Percentiles rank a stretch among this genome's conserved stretches.
phyloP scores from a whole-genome alignment of 2,888 invertebrate genomes.

The Dendrolimus pini region DNA sequence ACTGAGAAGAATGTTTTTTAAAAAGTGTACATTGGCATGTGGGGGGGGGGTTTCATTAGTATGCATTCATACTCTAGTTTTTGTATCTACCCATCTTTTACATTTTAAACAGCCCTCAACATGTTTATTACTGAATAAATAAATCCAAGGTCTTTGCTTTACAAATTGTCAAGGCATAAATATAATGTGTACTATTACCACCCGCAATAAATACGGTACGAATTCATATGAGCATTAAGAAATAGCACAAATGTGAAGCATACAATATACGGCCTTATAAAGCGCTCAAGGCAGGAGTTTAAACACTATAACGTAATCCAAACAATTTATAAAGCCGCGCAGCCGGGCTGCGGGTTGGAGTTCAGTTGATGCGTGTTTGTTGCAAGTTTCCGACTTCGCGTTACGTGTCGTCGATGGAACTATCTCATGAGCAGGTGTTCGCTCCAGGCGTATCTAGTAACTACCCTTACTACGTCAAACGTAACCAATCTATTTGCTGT shows the following conservation, averaged over 20 bases:
- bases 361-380: slow-evolving; percentile 16
- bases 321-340: slow-evolving; percentile 25
- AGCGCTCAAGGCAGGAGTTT: slow-evolving; percentile 8
- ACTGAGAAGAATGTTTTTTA: no score
- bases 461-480: slow-evolving; percentile 5
- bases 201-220: not conserved
- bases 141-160: slow-evolving; percentile 7
- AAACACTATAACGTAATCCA: slow-evolving; percentile 18
- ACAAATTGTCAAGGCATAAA: slow-evolving; percentile 1
- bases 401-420: slow-evolving; percentile 11
- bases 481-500: not conserved
- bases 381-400: slow-evolving; percentile 19
- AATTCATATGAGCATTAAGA: not conserved
- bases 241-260: not conserved
- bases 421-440: slow-evolving; percentile 20
- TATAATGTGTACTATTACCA: not conserved
- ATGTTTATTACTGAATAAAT: no score
- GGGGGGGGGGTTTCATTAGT: no score
- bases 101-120: no score
- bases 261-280: not conserved
- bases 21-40: no score
- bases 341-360: slow-evolving; percentile 3
- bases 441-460: slow-evolving; percentile 24
- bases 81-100: no score
- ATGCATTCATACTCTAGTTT: no score